Conservation (phyloP, 2,888 invertebrate genomes). For the Liodrosophila aerea region DNA sequence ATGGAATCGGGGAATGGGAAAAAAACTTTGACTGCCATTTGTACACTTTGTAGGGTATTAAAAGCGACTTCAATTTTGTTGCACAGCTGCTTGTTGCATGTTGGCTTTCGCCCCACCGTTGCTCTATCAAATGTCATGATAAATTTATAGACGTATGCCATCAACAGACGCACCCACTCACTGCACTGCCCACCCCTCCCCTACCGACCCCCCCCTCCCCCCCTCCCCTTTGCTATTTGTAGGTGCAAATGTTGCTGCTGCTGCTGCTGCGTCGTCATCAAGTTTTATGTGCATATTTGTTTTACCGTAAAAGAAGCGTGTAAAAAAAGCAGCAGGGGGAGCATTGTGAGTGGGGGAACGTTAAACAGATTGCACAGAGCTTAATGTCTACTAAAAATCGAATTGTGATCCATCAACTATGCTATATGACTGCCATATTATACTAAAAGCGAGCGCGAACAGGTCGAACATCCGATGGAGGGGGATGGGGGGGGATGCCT, state of each 20-base stretch:
- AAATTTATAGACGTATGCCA: slow-evolving; percentile 50
- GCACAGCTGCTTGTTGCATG: slow-evolving; percentile 53
- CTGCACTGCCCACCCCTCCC: slow-evolving; percentile 38
- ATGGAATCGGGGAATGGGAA: no score
- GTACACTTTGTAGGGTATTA: slow-evolving; percentile 33
- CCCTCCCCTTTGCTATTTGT: neutral
- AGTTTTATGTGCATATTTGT: slow-evolving; percentile 67
- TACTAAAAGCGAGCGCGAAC: slow-evolving; percentile 21
- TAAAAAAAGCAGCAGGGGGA: slow-evolving; percentile 2
- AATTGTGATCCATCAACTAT: slow-evolving; percentile 72
- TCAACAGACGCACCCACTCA: slow-evolving; percentile 48
- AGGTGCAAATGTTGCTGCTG: slow-evolving; percentile 53
- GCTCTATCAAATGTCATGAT: slow-evolving; percentile 44
- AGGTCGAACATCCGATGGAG: slow-evolving; percentile 29
- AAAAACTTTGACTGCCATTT: slow-evolving; percentile 5
- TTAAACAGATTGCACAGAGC: slow-evolving; percentile 66
- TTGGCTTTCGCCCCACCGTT: neutral
- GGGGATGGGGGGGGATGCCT: slow-evolving; percentile 1
- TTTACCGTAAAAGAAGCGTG: slow-evolving; percentile 51
- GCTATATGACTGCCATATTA: slow-evolving; percentile 44
- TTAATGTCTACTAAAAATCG: slow-evolving; percentile 76
- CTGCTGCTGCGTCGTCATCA: slow-evolving; percentile 45
- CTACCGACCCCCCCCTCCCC: neutral
- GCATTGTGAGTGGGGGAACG: slow-evolving; percentile 20
- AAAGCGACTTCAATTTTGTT: slow-evolving; percentile 28